These are phyloP conservation scores for Alitta virens DNA, from an alignment of 2,888 invertebrate genomes.

Conservation along the genomic window DNA sequence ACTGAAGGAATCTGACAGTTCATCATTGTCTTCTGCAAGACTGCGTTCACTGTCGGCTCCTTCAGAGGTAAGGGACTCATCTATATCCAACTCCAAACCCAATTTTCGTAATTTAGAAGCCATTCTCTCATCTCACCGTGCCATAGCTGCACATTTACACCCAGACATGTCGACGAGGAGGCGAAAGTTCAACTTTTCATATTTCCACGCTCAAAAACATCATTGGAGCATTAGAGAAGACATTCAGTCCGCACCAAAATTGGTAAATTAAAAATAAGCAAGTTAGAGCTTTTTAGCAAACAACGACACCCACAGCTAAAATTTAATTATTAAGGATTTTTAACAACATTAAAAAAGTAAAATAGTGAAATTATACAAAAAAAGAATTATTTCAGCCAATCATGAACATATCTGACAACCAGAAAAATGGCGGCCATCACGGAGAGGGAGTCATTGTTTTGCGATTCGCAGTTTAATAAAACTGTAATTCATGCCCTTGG, in stretches of 20 bases:
- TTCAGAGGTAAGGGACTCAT: conserved; percentile 10
- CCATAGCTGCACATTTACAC: too few relatives aligned
- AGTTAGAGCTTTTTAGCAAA: too few relatives aligned
- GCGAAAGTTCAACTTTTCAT: too few relatives aligned
- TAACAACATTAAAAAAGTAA: too few relatives aligned
- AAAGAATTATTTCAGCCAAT: conserved; percentile 13
- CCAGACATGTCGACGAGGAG: too few relatives aligned
- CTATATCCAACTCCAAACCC: conserved; percentile 7
- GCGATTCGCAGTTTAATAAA: conserved; percentile 19
- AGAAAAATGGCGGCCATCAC: conserved; percentile 18
- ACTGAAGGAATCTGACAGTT: conserved; percentile 18
- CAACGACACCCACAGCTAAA: too few relatives aligned
- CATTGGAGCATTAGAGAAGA: too few relatives aligned
- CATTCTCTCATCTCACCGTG: background rate
- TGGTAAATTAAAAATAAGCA: too few relatives aligned
- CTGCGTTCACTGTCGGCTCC: conserved; percentile 19
- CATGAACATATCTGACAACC: background rate
- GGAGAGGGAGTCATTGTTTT: conserved; percentile 29
- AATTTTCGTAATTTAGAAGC: conserved; percentile 2
- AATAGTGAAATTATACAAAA: too few relatives aligned
- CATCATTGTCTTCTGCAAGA: conserved; percentile 21
- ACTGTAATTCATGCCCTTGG: conserved; percentile 14
- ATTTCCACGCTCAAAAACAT: too few relatives aligned
- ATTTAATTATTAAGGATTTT: too few relatives aligned
- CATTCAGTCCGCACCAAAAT: too few relatives aligned